These are phyloP conservation scores for Brachyrhaphis roseni DNA, from an alignment of 2,797 vertebrate species.

Conservation along the genomic window DNA sequence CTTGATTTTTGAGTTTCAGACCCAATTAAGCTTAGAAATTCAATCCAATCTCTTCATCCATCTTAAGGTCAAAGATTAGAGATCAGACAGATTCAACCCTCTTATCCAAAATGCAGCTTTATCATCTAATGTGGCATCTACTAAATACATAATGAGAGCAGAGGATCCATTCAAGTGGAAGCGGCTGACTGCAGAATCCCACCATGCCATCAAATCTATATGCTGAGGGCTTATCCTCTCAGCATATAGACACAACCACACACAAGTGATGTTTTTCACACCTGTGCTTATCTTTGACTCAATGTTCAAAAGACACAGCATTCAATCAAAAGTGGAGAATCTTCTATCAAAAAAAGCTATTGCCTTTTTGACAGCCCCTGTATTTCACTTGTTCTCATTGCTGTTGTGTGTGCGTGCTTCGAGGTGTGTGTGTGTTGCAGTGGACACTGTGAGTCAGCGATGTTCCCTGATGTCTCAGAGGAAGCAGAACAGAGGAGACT, in stretches of 20 bases:
- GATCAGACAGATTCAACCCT: not conserved
- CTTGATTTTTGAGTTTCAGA: not conserved
- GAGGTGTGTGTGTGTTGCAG: not conserved
- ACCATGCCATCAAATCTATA: slow-evolving; percentile 21
- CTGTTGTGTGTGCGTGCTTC: not conserved
- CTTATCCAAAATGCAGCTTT: not conserved
- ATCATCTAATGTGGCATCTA: not conserved
- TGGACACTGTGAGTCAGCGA: slow-evolving; percentile 58
- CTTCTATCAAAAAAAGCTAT: slow-evolving; percentile 56
- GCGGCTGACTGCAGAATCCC: slow-evolving; percentile 11
- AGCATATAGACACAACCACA: not conserved
- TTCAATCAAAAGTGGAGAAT: slow-evolving; percentile 63
- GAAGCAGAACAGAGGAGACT: slow-evolving; percentile 47
- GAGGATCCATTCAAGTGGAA: not conserved
- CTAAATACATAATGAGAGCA: slow-evolving; percentile 20
- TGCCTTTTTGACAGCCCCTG: slow-evolving; percentile 21
- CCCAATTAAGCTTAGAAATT: not conserved
- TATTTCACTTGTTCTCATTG: slow-evolving; percentile 16
- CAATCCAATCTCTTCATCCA: not conserved
- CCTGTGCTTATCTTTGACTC: slow-evolving; percentile 45
- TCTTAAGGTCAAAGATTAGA: not conserved
- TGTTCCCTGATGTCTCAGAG: slow-evolving; percentile 59
- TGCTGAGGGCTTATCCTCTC: not conserved
- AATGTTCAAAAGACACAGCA: slow-evolving; percentile 35
- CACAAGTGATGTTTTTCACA: slow-evolving; percentile 12